Base-by-base conservation (phyloP, 2,113 vertebrate species). In the Malurus alboscapulatus region DNA sequence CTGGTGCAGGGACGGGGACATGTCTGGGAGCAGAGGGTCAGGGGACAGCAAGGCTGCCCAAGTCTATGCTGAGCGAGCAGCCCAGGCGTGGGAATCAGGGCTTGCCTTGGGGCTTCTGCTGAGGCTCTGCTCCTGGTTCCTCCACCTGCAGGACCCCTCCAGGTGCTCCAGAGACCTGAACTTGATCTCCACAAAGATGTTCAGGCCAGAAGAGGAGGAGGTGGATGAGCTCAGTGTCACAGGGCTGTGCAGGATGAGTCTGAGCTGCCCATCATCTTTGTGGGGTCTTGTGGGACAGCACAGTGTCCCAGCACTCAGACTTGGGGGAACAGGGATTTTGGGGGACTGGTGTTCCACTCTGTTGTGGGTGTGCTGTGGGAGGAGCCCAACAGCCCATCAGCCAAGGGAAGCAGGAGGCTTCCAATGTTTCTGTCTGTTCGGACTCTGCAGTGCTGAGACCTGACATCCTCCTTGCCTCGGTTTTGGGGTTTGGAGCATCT, bases 401-500 rank as follows among this genome's bases (percentile, higher is more conserved):
- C 22, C 54, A 14, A 29, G 22, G 65, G 32, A 78, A 61, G n/a
- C 57, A 38, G 58, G 24, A 76, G 36, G 10, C 50, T 94, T 61
- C 0, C 0, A 27, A 22, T 1, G 0, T 50, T 51, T 63, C 3
- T 17, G 6, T 57, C 27, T 2, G 0, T 40, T 66, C 29, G 5
- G 9, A 21, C 45, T 54, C 62, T 62, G 68, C 4, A 0, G 13
- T 74, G 65, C 59, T 51, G 68, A 21, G 22, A 48, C 24, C 32
- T 54, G 13, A 18, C 54, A 34, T 13, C 30, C 34, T 84, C 15
- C 48, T 36, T 65, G 48, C 40, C 26, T 44, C 48, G 24, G 10
- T 34, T 16, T 32, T 63, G 66, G 48, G 10, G 8, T 51, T 66
- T 81, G 47, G 42, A 59, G 19, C 40, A 59, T 57, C 15, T 26